Percentiles rank a stretch among this genome's conserved stretches.
Evolutionary conservation across 2,113 vertebrate genomes (phyloP).

Genomic region (Odobenus rosmarus): DNA sequence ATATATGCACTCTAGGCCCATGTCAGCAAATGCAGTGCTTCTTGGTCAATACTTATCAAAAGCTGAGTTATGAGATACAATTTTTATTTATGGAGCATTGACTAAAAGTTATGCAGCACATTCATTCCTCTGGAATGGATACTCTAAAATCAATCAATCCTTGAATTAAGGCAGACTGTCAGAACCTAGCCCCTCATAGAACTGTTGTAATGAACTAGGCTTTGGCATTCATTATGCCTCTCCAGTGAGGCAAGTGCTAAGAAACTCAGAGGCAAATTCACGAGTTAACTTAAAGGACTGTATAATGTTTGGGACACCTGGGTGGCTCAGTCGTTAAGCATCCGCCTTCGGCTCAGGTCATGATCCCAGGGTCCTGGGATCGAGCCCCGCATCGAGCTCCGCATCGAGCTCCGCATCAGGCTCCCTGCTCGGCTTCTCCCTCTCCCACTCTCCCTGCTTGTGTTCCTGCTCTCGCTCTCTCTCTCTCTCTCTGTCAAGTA

Average conservation of each 20-base stretch:
- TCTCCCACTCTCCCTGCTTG: no score
- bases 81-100: constrained; percentile 24
- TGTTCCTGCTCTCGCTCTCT: no score
- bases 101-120: neutral
- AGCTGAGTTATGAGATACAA: neutral
- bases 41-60: constrained; percentile 50
- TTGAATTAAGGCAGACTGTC: neutral
- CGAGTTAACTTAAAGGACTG: neutral
- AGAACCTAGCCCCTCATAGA: neutral
- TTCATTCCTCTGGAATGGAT: neutral
- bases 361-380: no score
- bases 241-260: neutral
- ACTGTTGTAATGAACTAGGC: neutral
- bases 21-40: constrained; percentile 35
- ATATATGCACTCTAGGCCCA: neutral
- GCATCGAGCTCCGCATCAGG: no score
- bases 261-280: constrained; percentile 3
- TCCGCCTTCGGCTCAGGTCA: no score
- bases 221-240: neutral
- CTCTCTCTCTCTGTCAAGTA: no score
- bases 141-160: constrained; percentile 25
- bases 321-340: no score
- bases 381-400: no score
- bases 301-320: no score
- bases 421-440: no score